Percentiles rank a stretch among this genome's conserved stretches.
Evolutionary conservation across 2,113 vertebrate species (phyloP).

Genomic region (Stomatorhinus ivindoensis): DNA sequence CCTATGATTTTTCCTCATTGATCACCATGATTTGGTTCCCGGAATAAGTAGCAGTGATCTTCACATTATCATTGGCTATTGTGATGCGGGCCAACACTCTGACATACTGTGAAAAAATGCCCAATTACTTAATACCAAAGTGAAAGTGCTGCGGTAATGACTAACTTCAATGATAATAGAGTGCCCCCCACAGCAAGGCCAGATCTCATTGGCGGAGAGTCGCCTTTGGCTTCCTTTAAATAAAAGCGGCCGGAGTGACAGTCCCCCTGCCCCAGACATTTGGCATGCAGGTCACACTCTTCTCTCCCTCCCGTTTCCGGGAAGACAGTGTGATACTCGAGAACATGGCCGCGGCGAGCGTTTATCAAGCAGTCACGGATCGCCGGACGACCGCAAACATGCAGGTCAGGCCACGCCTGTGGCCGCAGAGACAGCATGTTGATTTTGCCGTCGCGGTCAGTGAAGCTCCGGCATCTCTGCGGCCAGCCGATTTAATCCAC

Average conservation of each 20-base stretch:
- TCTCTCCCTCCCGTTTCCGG: neutral
- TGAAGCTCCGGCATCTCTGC: neutral
- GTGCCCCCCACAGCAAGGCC: neutral
- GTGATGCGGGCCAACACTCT: neutral
- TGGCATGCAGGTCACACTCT: neutral
- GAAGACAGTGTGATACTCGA: neutral
- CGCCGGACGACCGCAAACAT: neutral
- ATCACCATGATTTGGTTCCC: neutral
- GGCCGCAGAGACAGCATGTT: neutral
- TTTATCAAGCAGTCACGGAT: neutral
- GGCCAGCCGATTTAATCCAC: neutral
- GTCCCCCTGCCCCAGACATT: neutral
- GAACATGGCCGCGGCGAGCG: neutral
- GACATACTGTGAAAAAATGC: neutral
- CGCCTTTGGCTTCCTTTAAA: neutral
- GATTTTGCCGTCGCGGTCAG: neutral
- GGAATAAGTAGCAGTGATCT: neutral
- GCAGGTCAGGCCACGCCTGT: neutral
- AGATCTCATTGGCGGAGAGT: neutral
- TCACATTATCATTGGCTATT: neutral
- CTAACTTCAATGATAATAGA: neutral
- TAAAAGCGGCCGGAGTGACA: neutral
- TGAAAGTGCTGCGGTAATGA: neutral
- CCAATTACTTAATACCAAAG: neutral
- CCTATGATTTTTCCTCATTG: neutral